Base-by-base conservation (phyloP, 2,113 vertebrate genomes). In the Gymnorhina tibicen region DNA sequence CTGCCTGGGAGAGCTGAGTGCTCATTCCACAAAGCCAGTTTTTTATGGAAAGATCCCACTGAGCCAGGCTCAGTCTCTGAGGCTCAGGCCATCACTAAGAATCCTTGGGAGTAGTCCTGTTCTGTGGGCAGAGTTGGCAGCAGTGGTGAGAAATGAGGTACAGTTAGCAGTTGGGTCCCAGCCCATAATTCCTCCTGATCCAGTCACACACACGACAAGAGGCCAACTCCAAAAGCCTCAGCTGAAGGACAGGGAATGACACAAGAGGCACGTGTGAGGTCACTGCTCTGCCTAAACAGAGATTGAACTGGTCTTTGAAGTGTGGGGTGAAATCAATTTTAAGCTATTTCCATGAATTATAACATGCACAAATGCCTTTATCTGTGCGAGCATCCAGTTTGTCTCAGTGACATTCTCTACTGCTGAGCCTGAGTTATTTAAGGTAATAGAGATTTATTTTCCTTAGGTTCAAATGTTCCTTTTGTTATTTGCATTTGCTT, bases 401-500 rank as follows among this genome's bases (percentile, higher is more conserved):
- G 30, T 80, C 77, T 86, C 78, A n/a, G 26, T 59, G 47, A n/a
- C 62, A 41, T 66, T 52, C 42, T 77, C 28, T 79, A 1, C 42
- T 79, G 78, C 72, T 75, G 74, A 95, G 39, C 18, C 37, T 4
- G 37, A 77, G 69, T 76, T 74, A 21, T 37, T 74, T 77, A 85
- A 46, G 32, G 41, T 49, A 68, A 77, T 3, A 64, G 55, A 70
- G 28, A 81, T 78, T 74, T 76, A 86, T 73, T 91, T 83, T 68
- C 26, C 23, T 55, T 35, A 42, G 33, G 44, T 74, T 89, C 58
- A 74, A 53, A 73, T 26, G 9, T 76, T 68, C 39, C 8, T 87
- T 93, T 68, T 59, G n/a, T 23, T 49, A 56, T 68, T 79, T 85
- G 35, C 22, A 85, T 67, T 79, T 79, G 21, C 33, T 83, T 82